A percentile compares a stretch with the other conserved stretches of the same genome.
phyloP scores from a whole-genome alignment of 2,888 invertebrate genomes.

The Eristalinus sepulchralis region DNA sequence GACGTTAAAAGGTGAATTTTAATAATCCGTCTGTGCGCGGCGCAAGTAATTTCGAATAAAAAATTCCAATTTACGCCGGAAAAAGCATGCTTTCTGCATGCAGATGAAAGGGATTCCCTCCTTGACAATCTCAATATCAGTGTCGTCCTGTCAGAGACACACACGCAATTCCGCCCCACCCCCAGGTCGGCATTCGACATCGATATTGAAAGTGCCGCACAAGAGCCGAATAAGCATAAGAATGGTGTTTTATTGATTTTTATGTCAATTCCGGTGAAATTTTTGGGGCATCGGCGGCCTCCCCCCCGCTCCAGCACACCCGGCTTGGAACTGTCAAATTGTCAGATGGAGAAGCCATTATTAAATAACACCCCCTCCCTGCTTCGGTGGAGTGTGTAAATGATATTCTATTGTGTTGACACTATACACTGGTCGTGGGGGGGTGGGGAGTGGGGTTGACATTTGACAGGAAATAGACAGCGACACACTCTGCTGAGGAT shows the following conservation, averaged over 20 bases:
- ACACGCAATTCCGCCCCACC: not conserved
- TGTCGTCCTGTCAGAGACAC: constrained; percentile 49
- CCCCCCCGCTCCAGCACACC: not conserved
- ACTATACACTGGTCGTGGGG: not conserved
- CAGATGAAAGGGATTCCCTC: constrained; percentile 30
- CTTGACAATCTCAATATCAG: constrained; percentile 37
- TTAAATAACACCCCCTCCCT: constrained; percentile 39
- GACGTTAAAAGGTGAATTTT: constrained; percentile 20
- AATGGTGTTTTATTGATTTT: constrained; percentile 61
- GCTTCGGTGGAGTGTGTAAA: constrained; percentile 41
- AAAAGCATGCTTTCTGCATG: not conserved
- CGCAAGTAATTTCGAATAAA: constrained; percentile 52
- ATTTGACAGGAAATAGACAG: constrained; percentile 45
- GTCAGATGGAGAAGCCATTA: constrained; percentile 48
- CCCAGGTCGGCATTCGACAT: not conserved
- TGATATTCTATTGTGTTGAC: constrained; percentile 62
- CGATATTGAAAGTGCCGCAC: constrained; percentile 6
- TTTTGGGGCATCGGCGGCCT: constrained; percentile 26
- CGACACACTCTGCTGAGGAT: constrained; percentile 20
- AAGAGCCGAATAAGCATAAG: constrained; percentile 41
- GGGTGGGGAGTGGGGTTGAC: constrained; percentile 15
- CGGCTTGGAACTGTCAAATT: not conserved
- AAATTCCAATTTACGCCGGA: constrained; percentile 35
- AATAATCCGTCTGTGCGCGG: constrained; percentile 36
- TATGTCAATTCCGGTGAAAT: constrained; percentile 52